phyloP scores from a whole-genome alignment of 2,113 vertebrate genomes.

The Upupa epops region DNA sequence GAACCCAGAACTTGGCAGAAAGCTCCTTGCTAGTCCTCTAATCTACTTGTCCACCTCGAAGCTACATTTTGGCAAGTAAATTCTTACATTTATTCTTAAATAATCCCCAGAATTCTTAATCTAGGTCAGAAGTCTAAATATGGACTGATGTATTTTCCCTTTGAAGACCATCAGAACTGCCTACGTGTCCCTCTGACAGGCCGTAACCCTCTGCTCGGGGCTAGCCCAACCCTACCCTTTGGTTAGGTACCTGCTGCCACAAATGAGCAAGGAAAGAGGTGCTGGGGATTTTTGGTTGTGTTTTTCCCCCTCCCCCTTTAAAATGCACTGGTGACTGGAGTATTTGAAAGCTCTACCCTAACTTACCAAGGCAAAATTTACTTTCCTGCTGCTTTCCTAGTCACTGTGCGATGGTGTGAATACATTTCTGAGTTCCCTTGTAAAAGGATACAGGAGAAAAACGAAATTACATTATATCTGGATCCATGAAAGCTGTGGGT shows the following conservation, averaged over 20 bases:
- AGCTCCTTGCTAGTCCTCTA: background rate
- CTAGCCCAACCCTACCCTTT: background rate
- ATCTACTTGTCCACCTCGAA: background rate
- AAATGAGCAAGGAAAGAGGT: background rate
- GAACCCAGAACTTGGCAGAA: too few relatives aligned
- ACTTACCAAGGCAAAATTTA: conserved; percentile 11
- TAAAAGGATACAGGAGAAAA: conserved; percentile 54
- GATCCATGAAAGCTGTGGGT: conserved; percentile 58
- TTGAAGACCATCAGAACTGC: background rate
- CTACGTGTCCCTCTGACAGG: background rate
- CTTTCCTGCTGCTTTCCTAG: conserved; percentile 35
- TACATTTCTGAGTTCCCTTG: conserved; percentile 52
- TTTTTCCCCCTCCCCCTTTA: background rate
- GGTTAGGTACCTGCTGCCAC: background rate
- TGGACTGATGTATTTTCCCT: background rate
- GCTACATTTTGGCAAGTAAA: background rate
- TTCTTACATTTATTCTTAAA: background rate
- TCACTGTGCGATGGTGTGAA: conserved; percentile 23
- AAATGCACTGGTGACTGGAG: background rate
- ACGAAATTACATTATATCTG: conserved; percentile 68
- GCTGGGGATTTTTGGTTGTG: background rate
- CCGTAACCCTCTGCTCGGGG: background rate
- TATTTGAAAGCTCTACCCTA: background rate
- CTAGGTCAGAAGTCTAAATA: background rate
- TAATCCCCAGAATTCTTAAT: background rate